phyloP scores from a whole-genome alignment of 30 jellyfish, hydroid and myxozoan genomes.

The Nemopilema nomurai region DNA sequence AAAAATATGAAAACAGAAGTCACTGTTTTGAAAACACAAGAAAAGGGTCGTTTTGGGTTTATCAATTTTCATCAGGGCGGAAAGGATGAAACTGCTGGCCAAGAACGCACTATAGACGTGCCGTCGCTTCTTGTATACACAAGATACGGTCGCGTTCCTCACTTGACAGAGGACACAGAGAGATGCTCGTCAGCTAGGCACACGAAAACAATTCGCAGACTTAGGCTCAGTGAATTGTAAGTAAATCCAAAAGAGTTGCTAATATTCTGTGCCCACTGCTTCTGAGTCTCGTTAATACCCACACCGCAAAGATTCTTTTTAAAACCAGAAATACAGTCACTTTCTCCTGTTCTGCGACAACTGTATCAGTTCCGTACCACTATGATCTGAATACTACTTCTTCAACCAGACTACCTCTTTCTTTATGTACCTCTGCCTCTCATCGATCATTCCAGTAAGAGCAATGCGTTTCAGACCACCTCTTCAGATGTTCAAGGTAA shows the following conservation, averaged over 20 bases:
- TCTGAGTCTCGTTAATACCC: background rate
- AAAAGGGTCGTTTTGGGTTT: background rate
- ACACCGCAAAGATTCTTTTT: too few species aligned
- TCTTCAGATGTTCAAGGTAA: too few species aligned
- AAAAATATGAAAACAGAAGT: background rate
- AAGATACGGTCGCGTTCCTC: slow-evolving; percentile 82
- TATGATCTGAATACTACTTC: too few species aligned
- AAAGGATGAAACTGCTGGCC: background rate
- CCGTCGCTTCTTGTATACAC: slow-evolving; percentile 72
- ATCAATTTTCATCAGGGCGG: background rate
- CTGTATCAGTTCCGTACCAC: too few species aligned
- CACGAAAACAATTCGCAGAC: background rate
- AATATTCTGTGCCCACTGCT: background rate
- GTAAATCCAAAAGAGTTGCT: background rate
- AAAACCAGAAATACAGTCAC: too few species aligned
- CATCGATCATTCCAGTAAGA: too few species aligned
- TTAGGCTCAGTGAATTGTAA: slow-evolving; percentile 58
- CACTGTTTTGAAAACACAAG: background rate
- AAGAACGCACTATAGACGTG: slow-evolving; percentile 9
- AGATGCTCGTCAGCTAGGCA: slow-evolving; percentile 16
- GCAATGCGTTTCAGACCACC: too few species aligned
- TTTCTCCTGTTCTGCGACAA: too few species aligned
- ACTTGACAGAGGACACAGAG: slow-evolving; percentile 62
- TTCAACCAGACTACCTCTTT: too few species aligned
- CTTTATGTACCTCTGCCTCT: too few species aligned